phyloP scores from a whole-genome alignment of 2,113 vertebrate species.

The Typhlomys cinereus region DNA sequence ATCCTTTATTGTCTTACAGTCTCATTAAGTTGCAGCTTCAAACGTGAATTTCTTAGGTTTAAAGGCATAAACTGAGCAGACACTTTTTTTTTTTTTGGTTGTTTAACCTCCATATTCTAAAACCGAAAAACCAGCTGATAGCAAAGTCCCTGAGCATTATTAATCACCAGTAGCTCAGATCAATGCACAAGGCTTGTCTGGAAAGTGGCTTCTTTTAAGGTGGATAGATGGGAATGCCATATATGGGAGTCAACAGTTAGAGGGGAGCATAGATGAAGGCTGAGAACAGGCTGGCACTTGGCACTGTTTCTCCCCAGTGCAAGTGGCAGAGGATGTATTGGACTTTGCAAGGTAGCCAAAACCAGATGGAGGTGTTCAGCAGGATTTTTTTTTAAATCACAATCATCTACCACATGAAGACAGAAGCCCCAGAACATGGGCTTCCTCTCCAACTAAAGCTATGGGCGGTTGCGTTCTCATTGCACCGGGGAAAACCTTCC shows the following conservation, averaged over 20 bases:
- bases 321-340: not conserved
- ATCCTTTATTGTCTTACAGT: constrained; percentile 74
- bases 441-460: not conserved
- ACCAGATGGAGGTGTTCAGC: not conserved
- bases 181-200: constrained; percentile 66
- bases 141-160: constrained; percentile 69
- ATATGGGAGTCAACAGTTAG: constrained; percentile 57
- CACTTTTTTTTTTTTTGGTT: not conserved
- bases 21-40: constrained; percentile 81
- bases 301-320: not conserved
- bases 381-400: not conserved
- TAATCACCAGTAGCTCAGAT: constrained; percentile 80
- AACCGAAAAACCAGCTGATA: constrained; percentile 65
- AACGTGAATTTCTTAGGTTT: constrained; percentile 77
- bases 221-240: constrained; percentile 62
- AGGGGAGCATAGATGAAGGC: not conserved
- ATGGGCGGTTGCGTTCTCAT: not conserved
- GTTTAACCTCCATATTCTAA: not conserved
- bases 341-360: constrained; percentile 3
- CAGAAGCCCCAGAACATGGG: rapidly evolving
- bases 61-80: constrained; percentile 57
- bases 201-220: constrained; percentile 62
- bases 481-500: not conserved
- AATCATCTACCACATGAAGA: not conserved
- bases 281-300: constrained; percentile 11